Percentiles rank a stretch among this genome's conserved stretches.
Evolutionary conservation across 2,113 vertebrate species (phyloP).

Genomic region (Bufo bufo): DNA sequence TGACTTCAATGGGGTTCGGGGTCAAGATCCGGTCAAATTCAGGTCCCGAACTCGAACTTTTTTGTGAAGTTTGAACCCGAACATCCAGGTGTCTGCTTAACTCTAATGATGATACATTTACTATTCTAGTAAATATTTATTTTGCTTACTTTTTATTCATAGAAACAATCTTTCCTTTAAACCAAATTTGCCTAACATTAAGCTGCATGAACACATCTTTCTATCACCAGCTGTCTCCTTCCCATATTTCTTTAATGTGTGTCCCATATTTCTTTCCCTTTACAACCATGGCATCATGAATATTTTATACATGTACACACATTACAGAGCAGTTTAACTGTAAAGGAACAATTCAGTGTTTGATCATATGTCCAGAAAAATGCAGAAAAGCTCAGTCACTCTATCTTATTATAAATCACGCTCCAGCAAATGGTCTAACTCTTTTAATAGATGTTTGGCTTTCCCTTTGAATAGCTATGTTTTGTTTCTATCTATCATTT

Average conservation of each 20-base stretch:
- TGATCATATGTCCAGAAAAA: constrained; percentile 41
- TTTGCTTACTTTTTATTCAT: neutral
- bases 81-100: too few species aligned
- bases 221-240: neutral
- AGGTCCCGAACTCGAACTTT: too few species aligned
- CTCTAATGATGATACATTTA: neutral
- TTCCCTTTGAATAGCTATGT: neutral
- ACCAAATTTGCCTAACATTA: neutral
- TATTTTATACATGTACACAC: constrained; percentile 24
- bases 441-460: constrained; percentile 9
- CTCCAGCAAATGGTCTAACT: constrained; percentile 18
- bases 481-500: constrained; percentile 23
- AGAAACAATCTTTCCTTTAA: neutral
- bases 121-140: neutral
- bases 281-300: constrained; percentile 3
- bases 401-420: neutral
- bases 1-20: too few species aligned
- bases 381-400: neutral
- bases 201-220: neutral
- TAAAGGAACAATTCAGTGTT: constrained; percentile 11
- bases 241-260: constrained; percentile 17
- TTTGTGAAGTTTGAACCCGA: too few species aligned
- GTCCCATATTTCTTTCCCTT: neutral
- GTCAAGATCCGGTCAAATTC: too few species aligned
- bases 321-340: constrained; percentile 15